Conservation (phyloP, 2,888 invertebrate genomes). For the Hyalella azteca region DNA sequence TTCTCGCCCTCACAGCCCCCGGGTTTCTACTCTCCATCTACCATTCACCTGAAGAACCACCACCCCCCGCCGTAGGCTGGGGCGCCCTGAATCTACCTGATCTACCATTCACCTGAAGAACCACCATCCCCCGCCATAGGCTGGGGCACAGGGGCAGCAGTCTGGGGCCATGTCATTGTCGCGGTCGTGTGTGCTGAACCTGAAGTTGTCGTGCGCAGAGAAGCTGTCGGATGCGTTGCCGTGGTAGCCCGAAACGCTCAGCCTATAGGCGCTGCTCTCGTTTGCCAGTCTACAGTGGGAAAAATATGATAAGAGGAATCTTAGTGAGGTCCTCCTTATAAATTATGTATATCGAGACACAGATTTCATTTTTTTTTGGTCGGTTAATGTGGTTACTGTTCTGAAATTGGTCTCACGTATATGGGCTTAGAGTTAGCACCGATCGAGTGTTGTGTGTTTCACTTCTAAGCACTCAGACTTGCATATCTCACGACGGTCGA, state of each 20-base stretch:
- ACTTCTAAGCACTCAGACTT: too few relatives aligned
- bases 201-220: slow-evolving; percentile 66
- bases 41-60: slow-evolving; percentile 71
- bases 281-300: slow-evolving; percentile 58
- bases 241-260: slow-evolving; percentile 65
- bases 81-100: too few relatives aligned
- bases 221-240: slow-evolving; percentile 67
- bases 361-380: too few relatives aligned
- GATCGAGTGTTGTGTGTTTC: neutral
- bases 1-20: too few relatives aligned
- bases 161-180: slow-evolving; percentile 67
- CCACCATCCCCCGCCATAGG: slow-evolving; percentile 71
- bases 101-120: slow-evolving; percentile 68
- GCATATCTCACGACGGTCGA: too few relatives aligned
- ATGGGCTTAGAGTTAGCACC: neutral
- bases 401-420: too few relatives aligned
- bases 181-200: slow-evolving; percentile 66
- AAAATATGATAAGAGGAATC: neutral
- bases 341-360: too few relatives aligned
- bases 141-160: slow-evolving; percentile 68
- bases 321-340: too few relatives aligned
- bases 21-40: too few relatives aligned
- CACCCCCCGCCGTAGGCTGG: slow-evolving; percentile 69
- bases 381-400: too few relatives aligned
- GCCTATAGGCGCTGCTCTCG: slow-evolving; percentile 60